Percentiles rank a stretch among this genome's conserved stretches.
Conservation (phyloP, 2,797 vertebrate species). For the Rhinoraja longicauda region DNA sequence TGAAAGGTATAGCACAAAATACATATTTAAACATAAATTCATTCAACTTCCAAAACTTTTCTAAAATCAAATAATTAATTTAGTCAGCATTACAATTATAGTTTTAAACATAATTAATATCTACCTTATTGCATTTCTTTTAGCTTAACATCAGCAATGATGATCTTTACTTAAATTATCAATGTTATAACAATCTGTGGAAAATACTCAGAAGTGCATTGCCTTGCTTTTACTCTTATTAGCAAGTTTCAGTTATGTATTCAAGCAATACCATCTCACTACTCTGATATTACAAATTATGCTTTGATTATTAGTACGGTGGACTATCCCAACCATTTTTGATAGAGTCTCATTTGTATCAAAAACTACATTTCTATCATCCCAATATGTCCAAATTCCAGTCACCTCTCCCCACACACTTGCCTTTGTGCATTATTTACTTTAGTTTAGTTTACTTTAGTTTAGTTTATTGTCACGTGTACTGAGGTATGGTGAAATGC, state of each 20-base stretch:
- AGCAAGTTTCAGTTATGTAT: background rate
- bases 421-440: background rate
- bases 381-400: background rate
- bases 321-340: background rate
- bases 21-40: background rate
- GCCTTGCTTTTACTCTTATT: background rate
- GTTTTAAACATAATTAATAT: background rate
- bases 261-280: background rate
- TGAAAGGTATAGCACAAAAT: background rate
- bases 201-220: too few species aligned
- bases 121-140: background rate
- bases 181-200: too few species aligned
- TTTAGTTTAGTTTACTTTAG: too few species aligned
- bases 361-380: background rate
- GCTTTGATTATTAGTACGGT: background rate
- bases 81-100: too few species aligned
- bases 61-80: too few species aligned
- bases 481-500: too few species aligned
- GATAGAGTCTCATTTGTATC: background rate
- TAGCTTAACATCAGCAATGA: too few species aligned
- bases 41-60: background rate
- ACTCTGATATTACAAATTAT: background rate
- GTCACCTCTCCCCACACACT: background rate
- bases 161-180: too few species aligned
- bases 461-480: too few species aligned